A percentile compares a stretch with the other conserved stretches of the same genome.
Conservation (phyloP, 92 coral and sea anemone genomes). For the Porites evermanni region DNA sequence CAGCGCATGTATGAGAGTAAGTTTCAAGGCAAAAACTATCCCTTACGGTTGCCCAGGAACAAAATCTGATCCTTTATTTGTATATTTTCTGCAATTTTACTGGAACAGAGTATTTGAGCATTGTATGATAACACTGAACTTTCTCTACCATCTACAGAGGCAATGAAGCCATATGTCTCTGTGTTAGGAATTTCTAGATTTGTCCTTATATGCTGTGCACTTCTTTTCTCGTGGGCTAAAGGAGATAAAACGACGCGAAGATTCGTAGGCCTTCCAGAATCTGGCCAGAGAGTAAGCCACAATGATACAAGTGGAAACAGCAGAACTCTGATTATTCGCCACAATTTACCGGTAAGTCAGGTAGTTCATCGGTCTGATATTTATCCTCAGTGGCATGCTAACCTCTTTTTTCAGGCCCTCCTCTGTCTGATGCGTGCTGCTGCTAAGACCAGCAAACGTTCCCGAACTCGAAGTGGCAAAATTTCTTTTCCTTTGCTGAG, state of each 20-base stretch:
- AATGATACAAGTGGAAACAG: slow-evolving; percentile 5
- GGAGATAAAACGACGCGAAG: slow-evolving; percentile 3
- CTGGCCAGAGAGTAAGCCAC: slow-evolving; percentile 8
- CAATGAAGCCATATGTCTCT: not conserved
- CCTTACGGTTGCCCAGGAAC: too few relatives aligned
- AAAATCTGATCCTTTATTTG: too few relatives aligned
- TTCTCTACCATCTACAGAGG: not conserved
- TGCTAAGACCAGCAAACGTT: too few relatives aligned
- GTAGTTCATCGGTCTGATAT: too few relatives aligned
- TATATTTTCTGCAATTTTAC: too few relatives aligned
- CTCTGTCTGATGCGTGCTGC: too few relatives aligned
- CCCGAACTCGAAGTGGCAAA: too few relatives aligned
- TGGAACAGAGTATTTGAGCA: not conserved
- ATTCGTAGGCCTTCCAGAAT: slow-evolving; percentile 50
- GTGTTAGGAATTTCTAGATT: not conserved
- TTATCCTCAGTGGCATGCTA: too few relatives aligned
- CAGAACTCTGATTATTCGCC: slow-evolving; percentile 55
- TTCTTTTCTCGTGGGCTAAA: not conserved
- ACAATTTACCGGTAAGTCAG: slow-evolving; percentile 64
- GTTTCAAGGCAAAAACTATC: too few relatives aligned
- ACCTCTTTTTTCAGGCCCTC: too few relatives aligned
- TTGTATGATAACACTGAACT: not conserved
- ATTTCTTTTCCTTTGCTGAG: too few relatives aligned
- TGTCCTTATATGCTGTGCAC: not conserved
- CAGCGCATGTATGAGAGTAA: too few relatives aligned